Evolutionary conservation across 2,888 invertebrate genomes (phyloP).

Genomic region (Zaprionus obscuricornis): DNA sequence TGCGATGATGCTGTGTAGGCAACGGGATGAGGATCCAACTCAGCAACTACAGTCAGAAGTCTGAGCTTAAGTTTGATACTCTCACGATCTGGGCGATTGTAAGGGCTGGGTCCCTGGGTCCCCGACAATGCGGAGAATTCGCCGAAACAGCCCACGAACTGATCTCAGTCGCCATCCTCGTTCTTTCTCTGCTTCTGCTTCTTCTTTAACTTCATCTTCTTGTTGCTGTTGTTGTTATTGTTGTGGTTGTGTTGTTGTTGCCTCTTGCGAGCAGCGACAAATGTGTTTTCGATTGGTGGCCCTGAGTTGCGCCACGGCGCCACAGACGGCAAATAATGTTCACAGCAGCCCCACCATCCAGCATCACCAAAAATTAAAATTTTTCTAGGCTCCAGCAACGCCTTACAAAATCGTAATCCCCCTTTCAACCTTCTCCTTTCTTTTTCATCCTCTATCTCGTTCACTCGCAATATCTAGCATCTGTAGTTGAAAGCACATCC

Average conservation of each 20-base stretch:
- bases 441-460: background rate
- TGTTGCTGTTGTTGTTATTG: slow-evolving; percentile 10
- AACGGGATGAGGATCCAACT: slow-evolving; percentile 28
- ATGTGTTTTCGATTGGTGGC: slow-evolving; percentile 75
- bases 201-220: too few relatives aligned
- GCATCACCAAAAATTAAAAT: slow-evolving; percentile 59
- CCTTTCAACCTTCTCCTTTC: background rate
- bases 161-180: slow-evolving; percentile 31
- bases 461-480: too few relatives aligned
- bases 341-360: slow-evolving; percentile 33
- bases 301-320: slow-evolving; percentile 55
- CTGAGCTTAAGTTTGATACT: slow-evolving; percentile 49
- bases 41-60: slow-evolving; percentile 27
- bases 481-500: slow-evolving; percentile 1
- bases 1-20: slow-evolving; percentile 61
- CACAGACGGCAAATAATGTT: slow-evolving; percentile 62
- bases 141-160: slow-evolving; percentile 72
- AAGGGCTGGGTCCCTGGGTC: slow-evolving; percentile 30
- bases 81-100: slow-evolving; percentile 70
- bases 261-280: slow-evolving; percentile 56
- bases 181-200: background rate
- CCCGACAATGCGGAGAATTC: slow-evolving; percentile 67
- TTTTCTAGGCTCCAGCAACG: slow-evolving; percentile 33
- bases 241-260: slow-evolving; percentile 37
- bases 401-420: background rate